These are phyloP conservation scores for Platysteira castanea DNA, from an alignment of 2,113 vertebrate species.

Conservation along the genomic window DNA sequence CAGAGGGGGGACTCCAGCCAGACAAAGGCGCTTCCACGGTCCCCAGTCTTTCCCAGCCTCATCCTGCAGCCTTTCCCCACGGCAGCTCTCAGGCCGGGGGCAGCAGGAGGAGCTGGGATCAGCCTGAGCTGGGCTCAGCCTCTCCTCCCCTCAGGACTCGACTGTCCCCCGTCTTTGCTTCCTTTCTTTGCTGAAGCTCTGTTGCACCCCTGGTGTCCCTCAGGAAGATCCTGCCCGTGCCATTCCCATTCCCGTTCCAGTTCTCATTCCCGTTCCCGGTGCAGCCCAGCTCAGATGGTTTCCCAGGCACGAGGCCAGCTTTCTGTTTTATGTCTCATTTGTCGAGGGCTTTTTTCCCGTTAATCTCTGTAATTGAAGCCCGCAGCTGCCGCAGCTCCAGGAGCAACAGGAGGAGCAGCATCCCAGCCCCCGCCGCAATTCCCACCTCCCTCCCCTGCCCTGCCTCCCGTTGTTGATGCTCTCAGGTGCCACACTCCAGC, in stretches of 20 bases:
- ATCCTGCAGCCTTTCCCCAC: background rate
- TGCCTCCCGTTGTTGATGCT: background rate
- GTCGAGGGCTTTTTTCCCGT: background rate
- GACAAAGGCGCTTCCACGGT: rapidly evolving
- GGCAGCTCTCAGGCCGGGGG: background rate
- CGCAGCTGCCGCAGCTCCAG: background rate
- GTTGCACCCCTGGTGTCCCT: background rate
- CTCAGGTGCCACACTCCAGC: background rate
- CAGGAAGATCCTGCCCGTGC: background rate
- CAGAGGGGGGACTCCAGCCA: background rate
- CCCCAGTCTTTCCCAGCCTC: rapidly evolving
- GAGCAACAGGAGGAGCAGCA: background rate
- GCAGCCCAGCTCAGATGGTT: background rate
- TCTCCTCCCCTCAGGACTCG: background rate
- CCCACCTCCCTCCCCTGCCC: background rate
- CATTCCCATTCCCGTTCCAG: background rate
- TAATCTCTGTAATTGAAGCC: background rate
- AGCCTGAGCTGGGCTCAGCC: background rate
- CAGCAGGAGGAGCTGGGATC: background rate
- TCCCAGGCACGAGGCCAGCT: background rate
- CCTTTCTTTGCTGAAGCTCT: background rate
- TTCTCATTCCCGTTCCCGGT: background rate
- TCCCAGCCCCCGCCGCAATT: background rate
- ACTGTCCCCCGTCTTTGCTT: background rate
- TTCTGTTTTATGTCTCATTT: background rate